These are phyloP conservation scores for Tyria jacobaeae DNA, from an alignment of 2,888 invertebrate genomes.

Conservation along the genomic window DNA sequence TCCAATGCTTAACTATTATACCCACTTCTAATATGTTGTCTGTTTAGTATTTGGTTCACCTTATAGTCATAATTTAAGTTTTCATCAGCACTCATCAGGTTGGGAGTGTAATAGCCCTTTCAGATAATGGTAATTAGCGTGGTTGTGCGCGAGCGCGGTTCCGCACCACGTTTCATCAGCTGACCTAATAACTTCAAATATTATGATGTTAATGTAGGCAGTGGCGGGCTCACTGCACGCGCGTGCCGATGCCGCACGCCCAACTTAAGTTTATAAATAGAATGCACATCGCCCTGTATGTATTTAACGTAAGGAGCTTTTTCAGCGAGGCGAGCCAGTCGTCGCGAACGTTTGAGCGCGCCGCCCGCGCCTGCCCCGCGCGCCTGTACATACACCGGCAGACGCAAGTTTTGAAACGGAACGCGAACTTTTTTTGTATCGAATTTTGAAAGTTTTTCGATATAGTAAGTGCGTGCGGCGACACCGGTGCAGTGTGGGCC, in stretches of 20 bases:
- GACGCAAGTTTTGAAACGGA: constrained; percentile 63
- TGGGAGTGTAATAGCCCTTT: constrained; percentile 10
- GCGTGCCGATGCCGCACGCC: constrained; percentile 72
- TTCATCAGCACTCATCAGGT: constrained; percentile 1
- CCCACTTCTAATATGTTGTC: constrained; percentile 44
- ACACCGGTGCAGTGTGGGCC: constrained; percentile 49
- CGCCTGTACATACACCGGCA: constrained; percentile 47
- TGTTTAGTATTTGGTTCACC: constrained; percentile 51
- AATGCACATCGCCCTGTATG: constrained; percentile 80
- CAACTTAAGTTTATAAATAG: constrained; percentile 85
- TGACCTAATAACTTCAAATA: constrained; percentile 81
- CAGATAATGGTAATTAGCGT: constrained; percentile 41
- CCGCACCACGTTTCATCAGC: constrained; percentile 71
- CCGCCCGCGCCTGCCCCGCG: constrained; percentile 72
- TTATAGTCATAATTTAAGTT: constrained; percentile 5
- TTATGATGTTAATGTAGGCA: constrained; percentile 77
- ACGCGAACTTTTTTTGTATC: constrained; percentile 59
- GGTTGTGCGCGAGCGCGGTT: constrained; percentile 46
- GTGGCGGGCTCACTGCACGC: constrained; percentile 67
- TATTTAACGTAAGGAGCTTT: constrained; percentile 81
- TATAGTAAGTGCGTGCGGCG: constrained; percentile 42
- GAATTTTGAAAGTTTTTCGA: constrained; percentile 50
- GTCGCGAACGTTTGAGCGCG: constrained; percentile 71
- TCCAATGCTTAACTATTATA: constrained; percentile 67
- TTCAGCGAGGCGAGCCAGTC: constrained; percentile 76